Evolutionary conservation across 2,888 invertebrate species (phyloP).

Genomic region (Tridacna gigas): DNA sequence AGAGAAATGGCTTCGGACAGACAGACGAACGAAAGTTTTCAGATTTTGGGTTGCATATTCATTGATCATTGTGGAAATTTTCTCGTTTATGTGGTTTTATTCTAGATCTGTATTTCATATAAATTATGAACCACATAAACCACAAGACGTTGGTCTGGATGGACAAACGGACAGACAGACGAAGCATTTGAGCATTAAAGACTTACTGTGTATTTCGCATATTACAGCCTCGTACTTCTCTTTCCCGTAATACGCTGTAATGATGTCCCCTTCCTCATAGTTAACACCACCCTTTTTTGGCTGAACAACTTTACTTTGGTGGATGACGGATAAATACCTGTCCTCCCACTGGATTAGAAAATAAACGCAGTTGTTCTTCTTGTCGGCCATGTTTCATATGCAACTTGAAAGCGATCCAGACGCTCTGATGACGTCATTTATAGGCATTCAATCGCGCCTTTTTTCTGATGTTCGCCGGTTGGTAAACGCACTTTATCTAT

Average conservation of each 20-base stretch:
- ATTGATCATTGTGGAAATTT: too few species aligned
- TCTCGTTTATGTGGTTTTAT: too few species aligned
- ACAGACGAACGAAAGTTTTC: too few species aligned
- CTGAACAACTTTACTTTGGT: not conserved
- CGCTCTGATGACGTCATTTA: not conserved
- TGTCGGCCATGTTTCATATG: not conserved
- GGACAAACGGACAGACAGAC: not conserved
- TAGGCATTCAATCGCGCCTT: not conserved
- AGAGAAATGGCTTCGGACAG: too few species aligned
- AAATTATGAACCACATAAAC: too few species aligned
- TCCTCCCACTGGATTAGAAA: conserved; percentile 10
- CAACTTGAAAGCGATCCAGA: not conserved
- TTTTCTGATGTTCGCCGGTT: conserved; percentile 1
- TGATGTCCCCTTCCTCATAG: not conserved
- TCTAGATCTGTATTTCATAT: too few species aligned
- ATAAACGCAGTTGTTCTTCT: not conserved
- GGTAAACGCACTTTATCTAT: not conserved
- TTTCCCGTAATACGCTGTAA: not conserved
- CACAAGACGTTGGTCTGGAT: not conserved
- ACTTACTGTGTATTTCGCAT: not conserved
- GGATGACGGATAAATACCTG: not conserved
- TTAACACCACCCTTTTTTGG: not conserved
- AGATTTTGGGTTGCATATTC: too few species aligned
- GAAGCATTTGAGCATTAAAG: not conserved
- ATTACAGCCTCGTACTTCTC: not conserved